phyloP scores from a whole-genome alignment of 1,140 invertebrate genomes.

The Drosophila obscura region DNA sequence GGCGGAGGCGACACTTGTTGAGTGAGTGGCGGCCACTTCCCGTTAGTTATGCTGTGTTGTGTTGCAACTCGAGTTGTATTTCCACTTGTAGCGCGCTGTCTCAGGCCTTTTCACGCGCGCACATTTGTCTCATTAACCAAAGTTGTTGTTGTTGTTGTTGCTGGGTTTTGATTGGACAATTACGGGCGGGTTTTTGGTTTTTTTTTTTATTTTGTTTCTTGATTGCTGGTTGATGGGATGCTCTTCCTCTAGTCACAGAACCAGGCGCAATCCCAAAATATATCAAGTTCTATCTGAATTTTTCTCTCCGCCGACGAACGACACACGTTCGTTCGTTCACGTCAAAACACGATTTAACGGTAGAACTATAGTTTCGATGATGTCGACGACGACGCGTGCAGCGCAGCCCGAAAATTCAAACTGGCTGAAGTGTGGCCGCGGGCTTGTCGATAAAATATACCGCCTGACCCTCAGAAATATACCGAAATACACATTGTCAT shows the following conservation, averaged over 20 bases:
- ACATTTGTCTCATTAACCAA: conserved; percentile 52
- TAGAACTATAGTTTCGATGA: no score
- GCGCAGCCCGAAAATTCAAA: no score
- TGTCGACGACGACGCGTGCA: no score
- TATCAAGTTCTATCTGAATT: background rate
- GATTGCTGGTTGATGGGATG: background rate
- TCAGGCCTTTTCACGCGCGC: conserved; percentile 50
- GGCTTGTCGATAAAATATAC: no score
- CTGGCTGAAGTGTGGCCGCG: no score
- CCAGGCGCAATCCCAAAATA: background rate
- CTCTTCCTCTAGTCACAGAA: conserved; percentile 1
- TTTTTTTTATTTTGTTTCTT: conserved; percentile 8
- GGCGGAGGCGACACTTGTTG: conserved; percentile 66
- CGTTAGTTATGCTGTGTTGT: conserved; percentile 55
- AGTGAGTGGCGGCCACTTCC: conserved; percentile 64
- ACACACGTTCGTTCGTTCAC: conserved; percentile 33
- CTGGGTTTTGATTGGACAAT: conserved; percentile 18
- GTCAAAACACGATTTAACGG: no score
- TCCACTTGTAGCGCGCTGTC: conserved; percentile 55
- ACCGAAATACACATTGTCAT: no score
- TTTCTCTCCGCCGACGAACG: conserved; percentile 17
- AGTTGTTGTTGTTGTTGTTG: conserved; percentile 23
- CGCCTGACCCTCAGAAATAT: no score
- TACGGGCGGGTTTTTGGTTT: conserved; percentile 12
- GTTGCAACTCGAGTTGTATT: conserved; percentile 49